Conservation (phyloP, 2,797 vertebrate genomes). For the Pantherophis alleghaniensis region DNA sequence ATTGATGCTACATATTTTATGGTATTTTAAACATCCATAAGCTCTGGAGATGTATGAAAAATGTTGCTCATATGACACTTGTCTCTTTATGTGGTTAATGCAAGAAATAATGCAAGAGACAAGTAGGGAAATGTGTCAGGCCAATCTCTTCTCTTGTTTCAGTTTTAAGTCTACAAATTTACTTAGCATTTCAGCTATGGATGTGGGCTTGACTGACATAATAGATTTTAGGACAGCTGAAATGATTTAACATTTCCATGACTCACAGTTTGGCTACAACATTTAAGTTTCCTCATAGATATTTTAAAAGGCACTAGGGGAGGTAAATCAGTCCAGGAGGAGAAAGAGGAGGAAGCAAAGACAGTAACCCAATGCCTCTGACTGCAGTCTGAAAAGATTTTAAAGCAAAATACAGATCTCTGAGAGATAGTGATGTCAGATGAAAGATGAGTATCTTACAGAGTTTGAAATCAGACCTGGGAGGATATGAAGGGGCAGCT, state of each 20-base stretch:
- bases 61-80: neutral
- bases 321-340: slow-evolving; percentile 57
- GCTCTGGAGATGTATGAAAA: rapidly evolving
- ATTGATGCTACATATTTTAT: neutral
- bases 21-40: neutral
- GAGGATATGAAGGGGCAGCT: slow-evolving; percentile 21
- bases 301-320: slow-evolving; percentile 50
- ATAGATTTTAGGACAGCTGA: neutral
- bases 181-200: neutral
- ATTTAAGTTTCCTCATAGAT: slow-evolving; percentile 44
- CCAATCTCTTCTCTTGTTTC: rapidly evolving
- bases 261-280: slow-evolving; percentile 55
- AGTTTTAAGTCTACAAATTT: rapidly evolving
- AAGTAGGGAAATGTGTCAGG: neutral
- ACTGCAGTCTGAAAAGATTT: slow-evolving; percentile 45
- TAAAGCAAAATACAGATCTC: slow-evolving; percentile 18
- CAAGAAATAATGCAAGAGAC: neutral
- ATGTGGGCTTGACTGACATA: neutral
- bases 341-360: slow-evolving; percentile 49
- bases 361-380: slow-evolving; percentile 50
- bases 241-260: slow-evolving; percentile 39
- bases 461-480: slow-evolving; percentile 29
- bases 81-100: neutral
- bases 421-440: slow-evolving; percentile 22
- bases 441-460: neutral